These are phyloP conservation scores for Xiphophorus couchianus DNA, from an alignment of 2,113 vertebrate genomes.

Conservation along the genomic window DNA sequence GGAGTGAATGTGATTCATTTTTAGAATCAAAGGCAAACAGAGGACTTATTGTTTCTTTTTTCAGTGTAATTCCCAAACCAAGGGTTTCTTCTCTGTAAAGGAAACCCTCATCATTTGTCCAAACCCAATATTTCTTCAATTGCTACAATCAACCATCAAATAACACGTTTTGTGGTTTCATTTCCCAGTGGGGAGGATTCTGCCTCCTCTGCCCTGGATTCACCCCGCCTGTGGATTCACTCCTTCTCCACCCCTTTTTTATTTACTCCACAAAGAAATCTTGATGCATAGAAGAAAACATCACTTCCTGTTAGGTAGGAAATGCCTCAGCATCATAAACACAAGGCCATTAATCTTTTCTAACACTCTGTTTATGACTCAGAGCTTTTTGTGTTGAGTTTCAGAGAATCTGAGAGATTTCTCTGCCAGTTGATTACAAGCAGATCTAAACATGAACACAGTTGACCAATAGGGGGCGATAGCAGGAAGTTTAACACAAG, in stretches of 20 bases:
- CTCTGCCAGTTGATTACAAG: not conserved
- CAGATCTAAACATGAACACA: not conserved
- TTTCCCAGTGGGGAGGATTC: conserved; percentile 32
- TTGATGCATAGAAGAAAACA: not conserved
- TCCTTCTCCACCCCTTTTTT: not conserved
- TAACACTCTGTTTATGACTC: not conserved
- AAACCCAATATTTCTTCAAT: conserved; percentile 42
- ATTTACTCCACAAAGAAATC: not conserved
- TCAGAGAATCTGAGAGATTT: not conserved
- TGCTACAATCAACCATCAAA: conserved; percentile 47
- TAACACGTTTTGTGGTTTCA: conserved; percentile 37
- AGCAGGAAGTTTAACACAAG: conserved; percentile 31
- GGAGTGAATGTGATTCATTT: not conserved
- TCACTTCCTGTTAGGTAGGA: conserved; percentile 19
- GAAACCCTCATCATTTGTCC: conserved; percentile 15
- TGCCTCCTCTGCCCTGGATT: conserved; percentile 25
- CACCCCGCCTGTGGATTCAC: conserved; percentile 19
- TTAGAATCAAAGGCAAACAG: not conserved
- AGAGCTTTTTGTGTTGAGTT: conserved; percentile 27
- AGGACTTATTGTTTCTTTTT: not conserved
- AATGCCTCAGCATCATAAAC: not conserved
- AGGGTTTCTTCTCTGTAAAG: not conserved
- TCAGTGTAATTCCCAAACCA: not conserved
- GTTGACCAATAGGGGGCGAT: conserved; percentile 70
- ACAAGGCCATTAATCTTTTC: conserved; percentile 2